Base-by-base conservation (phyloP, 1,140 invertebrate species). In the Stenopsyche tienmushanensis region DNA sequence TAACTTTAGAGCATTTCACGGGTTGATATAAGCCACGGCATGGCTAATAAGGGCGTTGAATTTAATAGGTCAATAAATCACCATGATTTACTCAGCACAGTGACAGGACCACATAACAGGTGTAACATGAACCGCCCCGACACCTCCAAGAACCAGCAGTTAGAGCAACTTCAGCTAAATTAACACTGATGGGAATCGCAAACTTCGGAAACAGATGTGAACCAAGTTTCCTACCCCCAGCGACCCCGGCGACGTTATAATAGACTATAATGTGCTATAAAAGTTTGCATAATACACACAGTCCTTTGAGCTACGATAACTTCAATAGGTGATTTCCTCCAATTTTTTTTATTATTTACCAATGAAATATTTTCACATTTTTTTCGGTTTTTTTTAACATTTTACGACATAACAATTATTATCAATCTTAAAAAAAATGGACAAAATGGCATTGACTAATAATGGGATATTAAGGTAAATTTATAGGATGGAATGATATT, bases 161-260 rank as follows among this genome's bases (percentile, higher is more conserved):
- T 18, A 49, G 23, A 8, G 7, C 42, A 15, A 60, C 42, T 29
- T 47, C 13, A 18, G 20, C 57, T 34, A 24, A 60, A 60, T 60
- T 60, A 60, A 60, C 57, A 60, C 55, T 58, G 55, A 58, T 60
- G 42, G 57, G 42, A 47, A 47, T 47, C 23, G 44, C 55, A 60
- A 47, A 47, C 42, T 45, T 24, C 25, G 24, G 9, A 9, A 20
- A 18, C 57, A 60, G 57, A 60, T 60, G 57, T 18, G 57, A 47
- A 25, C 57, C 57, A 26, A 60, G 21, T 34, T 13, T 7, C 5
- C 50, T 2, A 49, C 18, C 45, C 45, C 21, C 20, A 2, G 18
- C 23, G 3, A 2, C 34, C 26, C 25, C 53, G 13, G 18, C 18
- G 1, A 10, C 53, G 25, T 39, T 5, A 17, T 47, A 47, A 47